A percentile compares a stretch with the other conserved stretches of the same genome.
Conservation (phyloP, 2,113 vertebrate genomes). For the Lepus americanus region DNA sequence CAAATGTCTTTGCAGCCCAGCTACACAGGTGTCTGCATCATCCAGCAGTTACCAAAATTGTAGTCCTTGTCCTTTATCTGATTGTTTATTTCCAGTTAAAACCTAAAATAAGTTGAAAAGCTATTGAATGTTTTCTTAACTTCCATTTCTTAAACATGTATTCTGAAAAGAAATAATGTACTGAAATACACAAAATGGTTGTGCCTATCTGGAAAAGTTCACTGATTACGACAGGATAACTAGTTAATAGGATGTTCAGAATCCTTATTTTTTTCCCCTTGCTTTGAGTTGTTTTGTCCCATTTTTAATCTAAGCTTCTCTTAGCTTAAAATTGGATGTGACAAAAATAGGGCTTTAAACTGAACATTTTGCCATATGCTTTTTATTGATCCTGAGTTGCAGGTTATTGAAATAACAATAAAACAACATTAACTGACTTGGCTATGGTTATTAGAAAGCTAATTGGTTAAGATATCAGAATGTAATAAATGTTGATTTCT, state of each 20-base stretch:
- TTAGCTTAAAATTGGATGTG: not conserved
- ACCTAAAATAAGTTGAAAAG: slow-evolving; percentile 48
- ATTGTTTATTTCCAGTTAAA: slow-evolving; percentile 2
- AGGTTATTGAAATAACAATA: not conserved
- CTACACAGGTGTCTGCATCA: slow-evolving; percentile 18
- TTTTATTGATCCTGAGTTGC: not conserved
- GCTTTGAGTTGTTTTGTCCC: not conserved
- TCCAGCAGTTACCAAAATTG: not conserved
- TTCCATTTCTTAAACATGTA: slow-evolving; percentile 47
- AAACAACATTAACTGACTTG: not conserved
- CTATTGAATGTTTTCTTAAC: not conserved
- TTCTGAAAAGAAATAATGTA: not conserved
- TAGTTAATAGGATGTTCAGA: slow-evolving; percentile 12
- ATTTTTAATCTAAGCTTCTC: not conserved
- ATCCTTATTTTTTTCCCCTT: not conserved
- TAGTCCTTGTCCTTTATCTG: not conserved
- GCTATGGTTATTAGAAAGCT: not conserved
- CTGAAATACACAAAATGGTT: not conserved
- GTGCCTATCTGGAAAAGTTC: not conserved
- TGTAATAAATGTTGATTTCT: not conserved
- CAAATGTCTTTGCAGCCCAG: slow-evolving; percentile 14
- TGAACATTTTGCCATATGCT: not conserved
- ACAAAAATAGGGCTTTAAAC: not conserved
- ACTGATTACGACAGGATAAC: not conserved
- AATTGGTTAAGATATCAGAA: not conserved